phyloP scores from a whole-genome alignment of 2,797 vertebrate species.

The Lacerta bilineata region DNA sequence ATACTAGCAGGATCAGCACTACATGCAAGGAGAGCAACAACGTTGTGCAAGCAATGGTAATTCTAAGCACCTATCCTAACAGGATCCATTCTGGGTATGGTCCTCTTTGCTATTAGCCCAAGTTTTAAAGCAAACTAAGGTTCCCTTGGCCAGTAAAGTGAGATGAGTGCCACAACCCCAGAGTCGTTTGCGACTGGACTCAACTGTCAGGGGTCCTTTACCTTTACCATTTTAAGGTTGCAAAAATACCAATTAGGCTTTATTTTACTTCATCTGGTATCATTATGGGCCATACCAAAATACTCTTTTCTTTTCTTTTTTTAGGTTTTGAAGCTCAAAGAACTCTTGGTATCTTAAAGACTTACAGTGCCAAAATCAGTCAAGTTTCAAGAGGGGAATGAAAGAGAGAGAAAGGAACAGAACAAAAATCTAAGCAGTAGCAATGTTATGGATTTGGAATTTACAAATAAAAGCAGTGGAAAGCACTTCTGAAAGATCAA shows the following conservation, averaged over 20 bases:
- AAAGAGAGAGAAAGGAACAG: not conserved
- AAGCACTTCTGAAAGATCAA: constrained; percentile 70
- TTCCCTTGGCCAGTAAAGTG: no score
- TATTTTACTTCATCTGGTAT: not conserved
- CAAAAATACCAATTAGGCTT: not conserved
- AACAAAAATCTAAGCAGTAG: not conserved
- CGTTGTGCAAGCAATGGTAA: not conserved
- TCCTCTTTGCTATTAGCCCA: no score
- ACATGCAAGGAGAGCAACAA: not conserved
- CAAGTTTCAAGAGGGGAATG: constrained; percentile 31
- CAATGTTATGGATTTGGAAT: constrained; percentile 40
- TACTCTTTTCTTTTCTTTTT: not conserved
- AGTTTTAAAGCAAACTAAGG: no score
- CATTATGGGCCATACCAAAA: constrained; percentile 1
- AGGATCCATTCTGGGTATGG: no score
- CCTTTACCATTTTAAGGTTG: no score
- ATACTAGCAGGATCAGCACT: not conserved
- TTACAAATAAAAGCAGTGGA: constrained; percentile 46
- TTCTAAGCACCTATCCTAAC: no score
- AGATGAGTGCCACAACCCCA: no score
- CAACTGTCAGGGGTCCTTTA: no score
- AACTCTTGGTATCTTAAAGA: not conserved
- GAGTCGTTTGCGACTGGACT: no score
- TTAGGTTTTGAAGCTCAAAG: not conserved
- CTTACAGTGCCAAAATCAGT: constrained; percentile 32